Base-by-base conservation (phyloP, 1,140 invertebrate genomes). In the Oryctes rhinoceros region DNA sequence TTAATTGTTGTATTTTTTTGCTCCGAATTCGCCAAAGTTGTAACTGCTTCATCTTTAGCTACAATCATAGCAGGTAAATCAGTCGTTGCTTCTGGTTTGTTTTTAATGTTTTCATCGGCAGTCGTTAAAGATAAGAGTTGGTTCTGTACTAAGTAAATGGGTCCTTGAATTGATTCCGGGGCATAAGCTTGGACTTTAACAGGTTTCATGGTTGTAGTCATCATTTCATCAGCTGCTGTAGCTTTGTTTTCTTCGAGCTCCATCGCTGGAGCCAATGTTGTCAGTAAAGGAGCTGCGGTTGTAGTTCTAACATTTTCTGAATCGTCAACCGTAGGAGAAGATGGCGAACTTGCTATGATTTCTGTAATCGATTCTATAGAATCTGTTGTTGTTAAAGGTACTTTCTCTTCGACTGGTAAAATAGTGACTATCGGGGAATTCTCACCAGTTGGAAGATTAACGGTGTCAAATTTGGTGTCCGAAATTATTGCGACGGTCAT, bases 391-490 rank as follows among this genome's bases (percentile, higher is more conserved):
- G 75, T 76, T 74, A 44, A 44, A 39, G 37, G 24, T 59, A 7
- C 3, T 18, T 71, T 71, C 13, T 35, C 65, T 71, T 76, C 18
- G 18, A 76, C n/a, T 1, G 75, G 75, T n/a, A 48, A 76, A n/a
- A 76, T 44, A 39, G n/a, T 76, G 3, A 76, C 7, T n/a, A 76
- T 48, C n/a, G 75, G 75, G 4, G 75, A 76, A 47, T 76, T 48
- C 4, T 15, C 47, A 1, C 37, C 75, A 9, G 15, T 35, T 44
- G 65, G 65, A 10, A 76, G 11, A 10, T 44, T 76, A 10, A 20
- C 39, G 4, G 20, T 76, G 20, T 76, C 47, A 20, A 30, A 76
- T 49, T 48, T 76, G 0, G 35, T 76, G 20, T 76, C 75, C 47
- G 75, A 76, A 15, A 76, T 10, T 20, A 76, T 44, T 18, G 37